Conservation (phyloP, 2,113 vertebrate species). For the Puntigrus tetrazona region DNA sequence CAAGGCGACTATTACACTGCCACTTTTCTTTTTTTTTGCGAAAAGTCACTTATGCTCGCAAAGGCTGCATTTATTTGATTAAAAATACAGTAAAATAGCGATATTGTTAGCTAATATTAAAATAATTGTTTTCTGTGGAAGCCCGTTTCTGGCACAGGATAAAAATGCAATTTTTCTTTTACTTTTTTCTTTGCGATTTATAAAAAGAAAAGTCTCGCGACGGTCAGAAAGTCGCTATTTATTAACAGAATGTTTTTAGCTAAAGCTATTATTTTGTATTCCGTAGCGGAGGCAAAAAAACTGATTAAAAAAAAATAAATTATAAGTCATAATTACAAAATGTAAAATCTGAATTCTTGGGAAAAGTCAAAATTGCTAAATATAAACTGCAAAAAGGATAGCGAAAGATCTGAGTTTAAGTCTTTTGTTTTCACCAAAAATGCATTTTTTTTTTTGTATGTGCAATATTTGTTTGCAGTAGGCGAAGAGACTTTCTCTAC, state of each 20-base stretch:
- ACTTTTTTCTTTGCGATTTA: too few relatives aligned
- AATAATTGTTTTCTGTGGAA: neutral
- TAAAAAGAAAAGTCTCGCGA: neutral
- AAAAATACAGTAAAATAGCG: neutral
- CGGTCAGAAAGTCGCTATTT: too few relatives aligned
- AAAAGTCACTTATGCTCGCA: neutral
- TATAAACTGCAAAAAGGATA: too few relatives aligned
- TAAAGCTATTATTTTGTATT: neutral
- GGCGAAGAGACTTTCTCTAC: neutral
- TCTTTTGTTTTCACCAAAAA: too few relatives aligned
- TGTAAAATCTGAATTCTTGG: too few relatives aligned
- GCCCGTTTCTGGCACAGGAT: neutral
- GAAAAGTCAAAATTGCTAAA: neutral
- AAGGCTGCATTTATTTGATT: neutral
- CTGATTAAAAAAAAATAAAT: too few relatives aligned
- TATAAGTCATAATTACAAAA: neutral
- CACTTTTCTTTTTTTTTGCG: neutral
- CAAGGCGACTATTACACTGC: neutral
- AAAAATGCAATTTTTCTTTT: neutral
- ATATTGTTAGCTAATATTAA: neutral
- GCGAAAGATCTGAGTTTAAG: too few relatives aligned
- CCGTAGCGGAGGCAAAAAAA: neutral
- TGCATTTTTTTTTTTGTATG: neutral
- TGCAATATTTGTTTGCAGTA: neutral
- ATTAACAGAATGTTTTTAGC: too few relatives aligned